A percentile compares a stretch with the other conserved stretches of the same genome.
Conservation (phyloP, 2,888 invertebrate species). For the Xylocampa areola region DNA sequence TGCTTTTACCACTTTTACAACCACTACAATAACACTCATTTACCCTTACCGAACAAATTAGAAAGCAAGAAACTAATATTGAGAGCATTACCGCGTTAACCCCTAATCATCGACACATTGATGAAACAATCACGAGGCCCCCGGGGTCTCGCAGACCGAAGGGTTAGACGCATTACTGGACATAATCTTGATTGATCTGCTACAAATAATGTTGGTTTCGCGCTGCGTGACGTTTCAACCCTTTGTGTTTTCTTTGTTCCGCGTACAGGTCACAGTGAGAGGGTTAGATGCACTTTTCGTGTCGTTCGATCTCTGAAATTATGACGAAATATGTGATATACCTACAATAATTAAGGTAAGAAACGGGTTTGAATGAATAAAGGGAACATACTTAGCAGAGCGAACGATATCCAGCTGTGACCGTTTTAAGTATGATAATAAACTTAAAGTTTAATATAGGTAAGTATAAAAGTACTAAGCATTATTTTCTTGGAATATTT, state of each 20-base stretch:
- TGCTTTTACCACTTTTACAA: slow-evolving; percentile 16
- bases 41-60: slow-evolving; percentile 57
- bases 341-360: neutral
- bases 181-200: slow-evolving; percentile 88
- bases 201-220: slow-evolving; percentile 83
- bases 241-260: slow-evolving; percentile 65
- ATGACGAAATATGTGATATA: slow-evolving; percentile 3
- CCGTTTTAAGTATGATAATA: slow-evolving; percentile 27
- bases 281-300: slow-evolving; percentile 73
- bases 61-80: slow-evolving; percentile 65
- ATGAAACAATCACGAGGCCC: slow-evolving; percentile 79
- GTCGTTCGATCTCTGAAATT: slow-evolving; percentile 30
- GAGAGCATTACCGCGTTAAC: slow-evolving; percentile 69
- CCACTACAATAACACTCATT: slow-evolving; percentile 21
- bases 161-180: slow-evolving; percentile 82
- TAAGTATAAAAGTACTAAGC: slow-evolving; percentile 28
- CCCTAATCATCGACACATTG: slow-evolving; percentile 83
- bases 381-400: slow-evolving; percentile 2
- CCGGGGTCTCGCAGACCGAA: slow-evolving; percentile 66
- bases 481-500: slow-evolving; percentile 40
- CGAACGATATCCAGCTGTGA: slow-evolving; percentile 29
- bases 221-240: slow-evolving; percentile 68
- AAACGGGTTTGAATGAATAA: slow-evolving; percentile 19
- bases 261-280: slow-evolving; percentile 47
- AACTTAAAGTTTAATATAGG: no score